These are phyloP conservation scores for Aldabrachelys gigantea DNA, from an alignment of 2,113 vertebrate genomes.

Conservation along the genomic window DNA sequence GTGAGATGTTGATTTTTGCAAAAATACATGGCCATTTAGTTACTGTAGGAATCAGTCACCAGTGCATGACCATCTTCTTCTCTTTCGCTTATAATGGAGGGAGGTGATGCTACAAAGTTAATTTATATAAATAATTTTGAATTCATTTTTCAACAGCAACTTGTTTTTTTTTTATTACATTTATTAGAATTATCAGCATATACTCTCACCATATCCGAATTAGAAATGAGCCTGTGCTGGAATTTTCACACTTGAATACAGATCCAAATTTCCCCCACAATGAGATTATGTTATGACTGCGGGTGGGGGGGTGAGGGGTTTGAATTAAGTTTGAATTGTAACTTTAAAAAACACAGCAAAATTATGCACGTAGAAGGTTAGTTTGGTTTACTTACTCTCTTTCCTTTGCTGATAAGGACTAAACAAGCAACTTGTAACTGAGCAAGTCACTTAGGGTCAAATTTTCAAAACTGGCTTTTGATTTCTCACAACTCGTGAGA, in stretches of 20 bases:
- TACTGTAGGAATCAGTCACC: background rate
- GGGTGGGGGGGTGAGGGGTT: background rate
- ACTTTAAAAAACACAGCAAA: slow-evolving; percentile 10
- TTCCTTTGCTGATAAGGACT: background rate
- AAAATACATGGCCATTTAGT: background rate
- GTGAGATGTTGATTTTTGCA: background rate
- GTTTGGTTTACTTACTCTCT: background rate
- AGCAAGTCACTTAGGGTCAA: background rate
- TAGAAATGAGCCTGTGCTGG: background rate
- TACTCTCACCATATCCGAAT: background rate
- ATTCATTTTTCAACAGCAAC: background rate
- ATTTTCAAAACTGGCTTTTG: background rate
- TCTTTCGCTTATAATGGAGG: slow-evolving; percentile 4
- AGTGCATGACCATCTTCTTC: background rate
- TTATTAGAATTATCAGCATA: background rate
- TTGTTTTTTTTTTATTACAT: background rate
- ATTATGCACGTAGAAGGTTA: background rate
- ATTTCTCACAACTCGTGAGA: background rate
- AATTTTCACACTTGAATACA: slow-evolving; percentile 8
- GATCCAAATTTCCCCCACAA: background rate
- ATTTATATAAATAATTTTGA: slow-evolving; percentile 29
- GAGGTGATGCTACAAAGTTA: background rate
- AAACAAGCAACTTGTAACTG: background rate
- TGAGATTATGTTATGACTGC: background rate
- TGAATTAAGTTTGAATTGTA: background rate